Evolutionary conservation across 2,797 vertebrate genomes (phyloP).

Genomic region (Macrochelys suwanniensis): DNA sequence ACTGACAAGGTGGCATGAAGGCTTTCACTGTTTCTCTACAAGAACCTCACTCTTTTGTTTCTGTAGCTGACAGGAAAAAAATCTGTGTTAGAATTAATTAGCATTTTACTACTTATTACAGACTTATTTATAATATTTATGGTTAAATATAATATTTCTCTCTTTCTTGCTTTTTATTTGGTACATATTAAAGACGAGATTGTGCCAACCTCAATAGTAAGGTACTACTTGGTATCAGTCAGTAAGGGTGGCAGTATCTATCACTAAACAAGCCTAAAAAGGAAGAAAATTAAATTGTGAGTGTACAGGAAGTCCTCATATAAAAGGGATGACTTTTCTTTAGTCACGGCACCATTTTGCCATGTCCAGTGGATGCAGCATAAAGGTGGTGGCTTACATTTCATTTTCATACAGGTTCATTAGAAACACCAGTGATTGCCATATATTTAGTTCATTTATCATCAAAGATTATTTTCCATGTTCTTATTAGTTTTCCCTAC

Average conservation of each 20-base stretch:
- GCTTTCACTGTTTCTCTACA: not conserved
- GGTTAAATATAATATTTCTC: not conserved
- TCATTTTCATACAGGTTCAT: not conserved
- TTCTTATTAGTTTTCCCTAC: not conserved
- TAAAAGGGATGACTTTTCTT: too few species aligned
- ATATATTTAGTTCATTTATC: not conserved
- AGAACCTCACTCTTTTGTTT: not conserved
- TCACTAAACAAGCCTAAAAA: not conserved
- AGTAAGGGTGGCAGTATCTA: not conserved
- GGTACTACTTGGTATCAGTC: not conserved
- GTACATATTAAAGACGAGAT: not conserved
- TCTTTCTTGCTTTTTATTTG: not conserved
- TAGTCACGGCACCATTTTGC: not conserved
- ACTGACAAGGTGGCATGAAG: not conserved
- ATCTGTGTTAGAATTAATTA: not conserved
- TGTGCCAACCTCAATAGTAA: not conserved
- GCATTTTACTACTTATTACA: not conserved
- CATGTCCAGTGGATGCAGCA: not conserved
- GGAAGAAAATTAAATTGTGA: not conserved
- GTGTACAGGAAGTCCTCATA: too few species aligned
- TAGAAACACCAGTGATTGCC: constrained; percentile 3
- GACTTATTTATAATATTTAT: not conserved
- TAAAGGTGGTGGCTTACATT: not conserved
- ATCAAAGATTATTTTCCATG: not conserved
- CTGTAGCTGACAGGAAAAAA: not conserved